These are phyloP conservation scores for Apostichopus californicus DNA, from an alignment of 35 echinoderm and acorn worm genomes.

Conservation along the genomic window DNA sequence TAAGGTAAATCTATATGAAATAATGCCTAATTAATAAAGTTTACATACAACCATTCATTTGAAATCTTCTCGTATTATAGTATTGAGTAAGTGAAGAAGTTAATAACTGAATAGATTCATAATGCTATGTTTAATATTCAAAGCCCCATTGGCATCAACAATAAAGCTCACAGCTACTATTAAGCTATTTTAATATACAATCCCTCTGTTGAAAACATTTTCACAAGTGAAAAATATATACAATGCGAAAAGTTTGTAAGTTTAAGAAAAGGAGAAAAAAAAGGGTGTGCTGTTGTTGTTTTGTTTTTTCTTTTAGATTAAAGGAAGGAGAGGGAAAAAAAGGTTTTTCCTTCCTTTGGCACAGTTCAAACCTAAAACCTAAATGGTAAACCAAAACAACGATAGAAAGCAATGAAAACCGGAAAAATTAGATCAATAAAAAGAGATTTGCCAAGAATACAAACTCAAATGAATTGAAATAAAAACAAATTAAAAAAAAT, in stretches of 20 bases:
- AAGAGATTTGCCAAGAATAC: not conserved
- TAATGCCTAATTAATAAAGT: too few relatives aligned
- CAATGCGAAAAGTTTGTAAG: not conserved
- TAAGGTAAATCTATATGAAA: too few relatives aligned
- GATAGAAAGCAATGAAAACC: not conserved
- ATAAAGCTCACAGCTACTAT: too few relatives aligned
- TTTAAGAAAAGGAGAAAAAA: not conserved
- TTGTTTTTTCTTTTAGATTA: not conserved
- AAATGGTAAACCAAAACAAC: not conserved
- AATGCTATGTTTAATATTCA: too few relatives aligned
- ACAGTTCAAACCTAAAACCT: not conserved
- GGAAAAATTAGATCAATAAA: not conserved
- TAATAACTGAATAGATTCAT: too few relatives aligned
- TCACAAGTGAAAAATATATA: slow-evolving; percentile 6
- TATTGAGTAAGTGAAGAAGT: too few relatives aligned
- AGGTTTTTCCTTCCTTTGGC: not conserved
- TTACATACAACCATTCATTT: too few relatives aligned
- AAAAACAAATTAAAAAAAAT: not conserved
- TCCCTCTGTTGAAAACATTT: not conserved
- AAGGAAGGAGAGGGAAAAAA: not conserved
- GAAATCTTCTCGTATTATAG: too few relatives aligned
- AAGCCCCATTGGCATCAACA: too few relatives aligned
- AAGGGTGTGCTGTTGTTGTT: not conserved
- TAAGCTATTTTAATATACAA: not conserved
- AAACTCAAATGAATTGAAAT: not conserved